Base-by-base conservation (phyloP, 2,113 vertebrate genomes). In the Pogona vitticeps region DNA sequence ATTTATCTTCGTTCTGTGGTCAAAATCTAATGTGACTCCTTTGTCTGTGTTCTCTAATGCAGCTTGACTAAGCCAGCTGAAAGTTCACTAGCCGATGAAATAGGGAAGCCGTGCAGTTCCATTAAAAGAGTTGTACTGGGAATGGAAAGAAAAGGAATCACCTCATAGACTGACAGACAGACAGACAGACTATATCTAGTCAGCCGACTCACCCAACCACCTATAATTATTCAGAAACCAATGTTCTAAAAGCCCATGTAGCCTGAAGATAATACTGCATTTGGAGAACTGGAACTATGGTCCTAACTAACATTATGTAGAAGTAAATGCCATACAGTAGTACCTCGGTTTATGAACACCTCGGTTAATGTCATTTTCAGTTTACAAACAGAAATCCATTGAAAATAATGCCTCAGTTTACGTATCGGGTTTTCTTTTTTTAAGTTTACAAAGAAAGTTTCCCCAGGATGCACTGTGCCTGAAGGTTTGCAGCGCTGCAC, bases 1-100 rank as follows among this genome's bases (percentile, higher is more conserved):
- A 94, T 97, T 97, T 95, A 91, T 97, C 96, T 97, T 96, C 92
- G 96, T 97, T 96, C 85, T 88, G 76, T 84, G 72, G 87, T 7
- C 90, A 92, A 94, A 94, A 92, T 94, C 91, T 91, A 91, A 90
- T 93, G 91, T 89, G 93, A 94, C 80, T 86, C 58, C 90, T 88
- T 87, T 88, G 81, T 93, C 93, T 93, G 40, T 92, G 90, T 86
- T 92, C 82, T 92, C 82, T 88, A 95, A 91, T 58, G 38, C 67
- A 89, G 20, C 58, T 87, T 89, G 88, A 94, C 86, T 76, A 87
- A 86, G 77, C 56, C 91, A 73, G 42, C 86, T 93, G 84, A 88
- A 92, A 93, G 90, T 82, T 88, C 91, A 92, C 90, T 72, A 90
- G 87, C 63, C 71, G 67, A 93, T 93, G 81, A 94, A 95, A 89